Conservation (phyloP, 2,113 vertebrate genomes). For the Pseudolaguvia tuberculata region DNA sequence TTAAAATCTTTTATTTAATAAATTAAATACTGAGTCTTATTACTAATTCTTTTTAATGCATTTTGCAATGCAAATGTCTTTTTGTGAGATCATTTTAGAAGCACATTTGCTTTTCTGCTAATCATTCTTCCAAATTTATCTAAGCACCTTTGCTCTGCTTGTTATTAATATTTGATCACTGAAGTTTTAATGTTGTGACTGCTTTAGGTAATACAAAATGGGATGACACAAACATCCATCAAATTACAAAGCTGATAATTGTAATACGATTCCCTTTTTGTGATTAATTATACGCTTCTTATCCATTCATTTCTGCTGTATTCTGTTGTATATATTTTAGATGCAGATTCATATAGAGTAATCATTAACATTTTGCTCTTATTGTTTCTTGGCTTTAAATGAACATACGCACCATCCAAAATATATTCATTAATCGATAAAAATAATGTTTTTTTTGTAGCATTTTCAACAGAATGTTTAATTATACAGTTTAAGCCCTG, state of each 20-base stretch:
- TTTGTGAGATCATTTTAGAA: no score
- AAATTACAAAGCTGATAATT: not conserved
- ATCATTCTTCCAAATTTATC: not conserved
- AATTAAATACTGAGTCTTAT: not conserved
- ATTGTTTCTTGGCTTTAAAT: not conserved
- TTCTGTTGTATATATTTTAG: not conserved
- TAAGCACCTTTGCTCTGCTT: not conserved
- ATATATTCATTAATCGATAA: not conserved
- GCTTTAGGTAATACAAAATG: not conserved
- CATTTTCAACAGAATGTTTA: not conserved
- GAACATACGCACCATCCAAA: not conserved
- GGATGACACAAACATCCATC: not conserved
- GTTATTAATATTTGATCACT: slow-evolving; percentile 6
- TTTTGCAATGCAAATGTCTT: no score
- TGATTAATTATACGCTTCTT: not conserved
- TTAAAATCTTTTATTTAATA: no score
- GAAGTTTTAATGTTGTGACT: not conserved
- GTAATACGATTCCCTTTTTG: not conserved
- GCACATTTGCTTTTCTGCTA: not conserved
- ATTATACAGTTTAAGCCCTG: not conserved
- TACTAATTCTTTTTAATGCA: not conserved
- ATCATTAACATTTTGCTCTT: not conserved
- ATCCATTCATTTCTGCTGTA: not conserved
- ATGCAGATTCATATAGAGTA: not conserved
- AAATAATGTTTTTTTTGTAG: not conserved